Percentiles rank a stretch among this genome's conserved stretches.
Evolutionary conservation across 2,888 invertebrate species (phyloP).

Genomic region (Exocentrus adspersus): DNA sequence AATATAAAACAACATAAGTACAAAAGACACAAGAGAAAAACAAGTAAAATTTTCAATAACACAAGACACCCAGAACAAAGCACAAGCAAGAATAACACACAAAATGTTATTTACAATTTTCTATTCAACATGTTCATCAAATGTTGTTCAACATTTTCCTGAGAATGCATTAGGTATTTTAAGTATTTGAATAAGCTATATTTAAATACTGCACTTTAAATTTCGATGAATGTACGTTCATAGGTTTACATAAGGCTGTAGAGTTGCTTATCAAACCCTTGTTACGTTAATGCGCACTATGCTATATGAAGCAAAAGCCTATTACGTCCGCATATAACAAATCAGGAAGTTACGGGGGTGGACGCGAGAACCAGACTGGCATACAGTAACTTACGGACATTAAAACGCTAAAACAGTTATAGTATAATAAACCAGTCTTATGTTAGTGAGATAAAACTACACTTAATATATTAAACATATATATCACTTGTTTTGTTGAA

Average conservation of each 20-base stretch:
- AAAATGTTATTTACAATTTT: too few relatives aligned
- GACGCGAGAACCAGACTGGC: conserved; percentile 29
- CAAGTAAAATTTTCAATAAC: too few relatives aligned
- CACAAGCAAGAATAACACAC: too few relatives aligned
- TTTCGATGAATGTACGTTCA: neutral
- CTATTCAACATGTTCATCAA: too few relatives aligned
- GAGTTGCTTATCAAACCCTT: conserved; percentile 9
- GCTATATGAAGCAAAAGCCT: conserved; percentile 9
- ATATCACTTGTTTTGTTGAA: conserved; percentile 44
- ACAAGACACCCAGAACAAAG: too few relatives aligned
- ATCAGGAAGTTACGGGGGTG: conserved; percentile 35
- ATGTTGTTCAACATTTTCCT: too few relatives aligned
- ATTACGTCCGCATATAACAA: conserved; percentile 17
- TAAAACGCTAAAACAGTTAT: conserved; percentile 42
- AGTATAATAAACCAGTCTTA: conserved; percentile 43
- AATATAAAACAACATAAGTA: too few relatives aligned
- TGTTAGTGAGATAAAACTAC: conserved; percentile 44
- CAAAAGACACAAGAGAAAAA: too few relatives aligned
- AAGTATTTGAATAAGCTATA: too few relatives aligned
- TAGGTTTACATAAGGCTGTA: neutral
- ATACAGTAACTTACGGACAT: conserved; percentile 38
- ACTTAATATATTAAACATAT: conserved; percentile 47
- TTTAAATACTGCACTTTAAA: too few relatives aligned
- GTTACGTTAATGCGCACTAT: neutral
- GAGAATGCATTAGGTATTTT: too few relatives aligned